Percentiles rank a stretch among this genome's conserved stretches.
These are phyloP conservation scores for Xiphophorus hellerii DNA, from an alignment of 2,113 vertebrate species.

Conservation along the genomic window DNA sequence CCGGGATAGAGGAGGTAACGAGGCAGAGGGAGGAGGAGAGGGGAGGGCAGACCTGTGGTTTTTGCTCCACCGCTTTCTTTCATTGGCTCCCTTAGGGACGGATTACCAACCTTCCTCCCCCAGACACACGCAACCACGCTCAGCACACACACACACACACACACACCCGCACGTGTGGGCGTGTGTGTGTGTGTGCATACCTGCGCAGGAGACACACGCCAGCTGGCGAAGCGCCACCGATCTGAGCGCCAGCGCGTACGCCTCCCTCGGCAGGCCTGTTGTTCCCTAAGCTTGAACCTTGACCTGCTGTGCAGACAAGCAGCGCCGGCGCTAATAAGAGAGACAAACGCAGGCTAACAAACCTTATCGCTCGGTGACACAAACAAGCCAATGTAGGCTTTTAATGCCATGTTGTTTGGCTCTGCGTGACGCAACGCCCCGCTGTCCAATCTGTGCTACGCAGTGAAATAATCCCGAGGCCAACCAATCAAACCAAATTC, in stretches of 20 bases:
- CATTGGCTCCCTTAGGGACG: slow-evolving; percentile 77
- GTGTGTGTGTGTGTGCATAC: neutral
- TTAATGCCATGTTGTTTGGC: slow-evolving; percentile 6
- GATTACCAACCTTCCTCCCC: slow-evolving; percentile 64
- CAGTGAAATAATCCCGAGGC: neutral
- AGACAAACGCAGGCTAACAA: slow-evolving; percentile 59
- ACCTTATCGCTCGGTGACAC: slow-evolving; percentile 38
- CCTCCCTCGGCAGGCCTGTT: slow-evolving; percentile 20
- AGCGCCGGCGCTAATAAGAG: slow-evolving; percentile 55
- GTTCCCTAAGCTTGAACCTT: slow-evolving; percentile 66
- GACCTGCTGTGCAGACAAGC: slow-evolving; percentile 66
- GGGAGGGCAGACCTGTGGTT: slow-evolving; percentile 61
- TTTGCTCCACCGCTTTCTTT: slow-evolving; percentile 78
- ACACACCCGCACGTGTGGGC: slow-evolving; percentile 33
- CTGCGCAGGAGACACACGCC: neutral
- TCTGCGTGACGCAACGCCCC: neutral
- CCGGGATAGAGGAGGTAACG: slow-evolving; percentile 67
- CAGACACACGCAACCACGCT: neutral
- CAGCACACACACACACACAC: slow-evolving; percentile 33
- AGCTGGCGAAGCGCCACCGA: slow-evolving; percentile 14
- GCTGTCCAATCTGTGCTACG: neutral
- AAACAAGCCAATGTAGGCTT: slow-evolving; percentile 8
- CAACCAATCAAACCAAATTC: neutral
- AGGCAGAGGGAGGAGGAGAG: slow-evolving; percentile 26
- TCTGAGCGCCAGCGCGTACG: neutral